phyloP scores from a whole-genome alignment of 1,140 invertebrate genomes.

The Heliconius hewitsoni region DNA sequence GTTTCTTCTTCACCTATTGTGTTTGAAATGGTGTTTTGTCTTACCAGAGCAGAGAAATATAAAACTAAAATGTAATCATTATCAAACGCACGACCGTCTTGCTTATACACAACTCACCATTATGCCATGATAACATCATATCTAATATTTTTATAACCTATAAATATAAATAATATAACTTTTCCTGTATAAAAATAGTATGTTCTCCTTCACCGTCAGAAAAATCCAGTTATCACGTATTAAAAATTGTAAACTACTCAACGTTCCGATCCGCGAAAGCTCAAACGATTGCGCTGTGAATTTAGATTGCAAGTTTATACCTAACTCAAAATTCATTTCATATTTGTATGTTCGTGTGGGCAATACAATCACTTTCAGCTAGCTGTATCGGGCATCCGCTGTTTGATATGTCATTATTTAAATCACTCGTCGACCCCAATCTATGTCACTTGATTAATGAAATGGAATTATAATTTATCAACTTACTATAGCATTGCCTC shows the following conservation, averaged over 20 bases:
- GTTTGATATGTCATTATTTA: slow-evolving; percentile 13
- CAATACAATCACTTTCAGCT: slow-evolving; percentile 28
- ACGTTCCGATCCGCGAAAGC: slow-evolving; percentile 2
- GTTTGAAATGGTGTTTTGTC: too few species aligned
- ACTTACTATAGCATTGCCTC: background rate
- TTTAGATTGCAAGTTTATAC: slow-evolving; percentile 38
- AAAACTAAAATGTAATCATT: too few species aligned
- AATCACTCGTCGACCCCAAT: slow-evolving; percentile 26
- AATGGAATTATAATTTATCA: slow-evolving; percentile 31
- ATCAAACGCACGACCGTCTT: too few species aligned
- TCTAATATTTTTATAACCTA: too few species aligned
- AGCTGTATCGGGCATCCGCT: slow-evolving; percentile 1
- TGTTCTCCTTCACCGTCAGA: background rate
- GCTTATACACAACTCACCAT: too few species aligned
- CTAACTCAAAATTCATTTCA: slow-evolving; percentile 36
- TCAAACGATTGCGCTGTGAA: slow-evolving; percentile 28
- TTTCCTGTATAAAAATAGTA: background rate
- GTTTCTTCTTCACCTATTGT: too few species aligned
- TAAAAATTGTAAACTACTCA: slow-evolving; percentile 7
- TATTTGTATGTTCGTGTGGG: slow-evolving; percentile 32
- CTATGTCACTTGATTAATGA: slow-evolving; percentile 13
- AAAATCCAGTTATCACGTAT: background rate
- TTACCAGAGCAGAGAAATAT: too few species aligned
- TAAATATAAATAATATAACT: background rate
- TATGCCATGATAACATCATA: too few species aligned